Base-by-base conservation (phyloP, 1,140 invertebrate genomes). In the Lepidurus couesii region DNA sequence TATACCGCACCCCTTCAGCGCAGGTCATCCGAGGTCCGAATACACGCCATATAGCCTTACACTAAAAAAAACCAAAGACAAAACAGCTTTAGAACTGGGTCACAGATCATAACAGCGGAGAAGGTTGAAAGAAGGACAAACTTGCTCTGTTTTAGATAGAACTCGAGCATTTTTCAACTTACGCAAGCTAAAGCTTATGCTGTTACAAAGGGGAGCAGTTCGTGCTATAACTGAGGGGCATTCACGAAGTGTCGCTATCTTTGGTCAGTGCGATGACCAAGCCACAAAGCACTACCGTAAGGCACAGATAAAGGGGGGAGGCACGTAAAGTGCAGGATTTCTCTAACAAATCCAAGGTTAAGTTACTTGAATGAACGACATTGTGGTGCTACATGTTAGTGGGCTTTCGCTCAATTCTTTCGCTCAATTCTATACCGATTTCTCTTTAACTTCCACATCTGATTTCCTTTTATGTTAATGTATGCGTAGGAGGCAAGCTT, bases 1-100 rank as follows among this genome's bases (percentile, higher is more conserved):
- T 65, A 65, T 65, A 65, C 53, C 53, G 53, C 53, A 65, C 53
- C 53, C 34, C n/a, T 65, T 65, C 53, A 65, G 53, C 53, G 53
- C 53, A 65, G 53, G 53, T 65, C 53, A 65, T 65, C 53, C 53
- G 16, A 7, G 21, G 53, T 65, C 53, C 53, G 53, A 65, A 65
- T 21, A 65, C 53, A 65, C 21, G 13, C 53, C 53, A 65, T 65
- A 65, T n/a, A 65, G 7, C 16, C 21, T 65, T 21, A 21, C 16
- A 65, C 16, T 21, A 21, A 65, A 65, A 13, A 21, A 7, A n/a
- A 65, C 4, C 53, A 21, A 65, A 34, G 34, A 34, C 34, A 34
- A 34, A 34, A 34, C 34, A 34, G 34, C 34, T 34, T 34, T 34
- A 34, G 34, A 9, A 65, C 53, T n/a, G 21, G 53, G 53, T 65